A percentile compares a stretch with the other conserved stretches of the same genome.
phyloP scores from a whole-genome alignment of 1,140 invertebrate genomes.

The Zaprionus taronus region DNA sequence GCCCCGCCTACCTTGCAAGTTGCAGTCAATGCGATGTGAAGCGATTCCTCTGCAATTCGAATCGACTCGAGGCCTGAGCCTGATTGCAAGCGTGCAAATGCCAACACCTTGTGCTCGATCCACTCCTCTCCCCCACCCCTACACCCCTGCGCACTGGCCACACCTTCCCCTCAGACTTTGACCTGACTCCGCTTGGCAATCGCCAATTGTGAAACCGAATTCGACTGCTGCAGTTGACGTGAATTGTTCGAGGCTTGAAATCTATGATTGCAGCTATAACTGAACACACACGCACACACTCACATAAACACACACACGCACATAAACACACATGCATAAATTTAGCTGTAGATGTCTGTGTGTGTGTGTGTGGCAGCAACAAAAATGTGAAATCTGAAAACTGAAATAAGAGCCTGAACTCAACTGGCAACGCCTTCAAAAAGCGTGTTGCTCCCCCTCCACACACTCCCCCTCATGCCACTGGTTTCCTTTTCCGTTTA shows the following conservation, averaged over 20 bases:
- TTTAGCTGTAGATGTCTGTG: background rate
- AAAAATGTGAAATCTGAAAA: conserved; percentile 8
- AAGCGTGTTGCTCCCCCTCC: background rate
- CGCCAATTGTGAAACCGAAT: conserved; percentile 48
- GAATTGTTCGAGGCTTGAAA: conserved; percentile 77
- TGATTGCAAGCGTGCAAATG: conserved; percentile 74
- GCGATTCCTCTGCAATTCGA: background rate
- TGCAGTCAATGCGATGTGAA: background rate
- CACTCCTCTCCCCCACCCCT: background rate
- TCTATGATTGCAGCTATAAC: conserved; percentile 81
- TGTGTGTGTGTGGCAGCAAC: conserved; percentile 4
- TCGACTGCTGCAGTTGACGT: conserved; percentile 71
- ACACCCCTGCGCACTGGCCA: background rate
- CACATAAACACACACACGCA: conserved; percentile 11
- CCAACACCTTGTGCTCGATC: conserved; percentile 62
- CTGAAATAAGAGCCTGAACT: background rate
- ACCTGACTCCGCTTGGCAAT: conserved; percentile 21
- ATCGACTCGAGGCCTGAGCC: background rate
- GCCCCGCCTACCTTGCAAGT: background rate
- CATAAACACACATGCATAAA: background rate
- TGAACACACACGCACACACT: conserved; percentile 38
- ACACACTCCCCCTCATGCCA: too few relatives aligned
- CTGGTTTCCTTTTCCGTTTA: background rate
- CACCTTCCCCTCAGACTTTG: background rate
- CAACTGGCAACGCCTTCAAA: background rate